phyloP scores from a whole-genome alignment of 2,797 vertebrate species.

The Mallotus villosus region DNA sequence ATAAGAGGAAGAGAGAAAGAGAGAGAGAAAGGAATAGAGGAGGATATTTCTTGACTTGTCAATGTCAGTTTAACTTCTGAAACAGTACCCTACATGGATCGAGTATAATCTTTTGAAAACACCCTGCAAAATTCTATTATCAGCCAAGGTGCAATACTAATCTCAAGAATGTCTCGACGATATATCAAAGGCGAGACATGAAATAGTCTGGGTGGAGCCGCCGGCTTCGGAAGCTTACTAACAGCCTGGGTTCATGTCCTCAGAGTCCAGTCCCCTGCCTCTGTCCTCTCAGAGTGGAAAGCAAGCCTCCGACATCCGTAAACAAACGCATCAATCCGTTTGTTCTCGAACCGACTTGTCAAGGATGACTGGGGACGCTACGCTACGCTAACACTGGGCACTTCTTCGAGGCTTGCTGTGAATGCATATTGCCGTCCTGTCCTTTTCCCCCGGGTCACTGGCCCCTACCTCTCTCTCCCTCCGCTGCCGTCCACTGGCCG shows the following conservation, averaged over 20 bases:
- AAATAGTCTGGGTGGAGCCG: neutral
- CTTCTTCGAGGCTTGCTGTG: neutral
- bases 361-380: neutral
- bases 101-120: neutral
- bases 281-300: neutral
- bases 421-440: neutral
- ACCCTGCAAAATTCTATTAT: neutral
- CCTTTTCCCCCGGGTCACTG: conserved; percentile 24
- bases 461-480: conserved; percentile 8
- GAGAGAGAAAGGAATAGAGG: conserved; percentile 2
- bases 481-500: conserved; percentile 24
- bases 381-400: neutral
- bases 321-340: neutral
- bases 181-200: neutral
- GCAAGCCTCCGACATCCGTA: neutral
- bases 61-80: neutral
- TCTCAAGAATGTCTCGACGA: neutral
- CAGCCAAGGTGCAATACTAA: neutral
- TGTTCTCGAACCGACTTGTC: neutral
- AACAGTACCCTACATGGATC: neutral
- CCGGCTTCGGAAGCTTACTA: neutral
- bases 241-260: conserved; percentile 5
- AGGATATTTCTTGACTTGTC: conserved; percentile 1
- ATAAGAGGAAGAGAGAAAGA: conserved; percentile 19
- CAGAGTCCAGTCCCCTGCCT: neutral